phyloP scores from a whole-genome alignment of 53 echinoderm and acorn worm genomes.

The Astropecten irregularis region DNA sequence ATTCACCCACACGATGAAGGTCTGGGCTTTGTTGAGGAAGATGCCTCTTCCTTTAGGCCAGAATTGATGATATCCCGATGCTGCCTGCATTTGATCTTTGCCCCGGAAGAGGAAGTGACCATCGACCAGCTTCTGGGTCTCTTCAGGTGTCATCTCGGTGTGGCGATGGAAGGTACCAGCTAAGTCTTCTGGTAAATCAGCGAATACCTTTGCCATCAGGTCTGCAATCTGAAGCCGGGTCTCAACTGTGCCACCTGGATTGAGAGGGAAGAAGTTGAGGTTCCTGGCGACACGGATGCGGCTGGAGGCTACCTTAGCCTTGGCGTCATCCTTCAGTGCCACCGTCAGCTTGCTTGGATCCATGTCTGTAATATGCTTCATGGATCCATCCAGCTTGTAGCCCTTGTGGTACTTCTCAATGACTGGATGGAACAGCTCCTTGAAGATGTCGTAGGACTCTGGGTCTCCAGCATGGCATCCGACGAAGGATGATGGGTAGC shows the following conservation, averaged over 20 bases:
- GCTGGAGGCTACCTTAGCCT: constrained; percentile 38
- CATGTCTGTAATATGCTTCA: constrained; percentile 56
- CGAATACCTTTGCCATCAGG: constrained; percentile 46
- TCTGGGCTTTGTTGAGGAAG: constrained; percentile 44
- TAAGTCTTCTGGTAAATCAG: constrained; percentile 26
- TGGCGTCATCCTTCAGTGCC: not conserved
- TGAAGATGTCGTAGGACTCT: constrained; percentile 42
- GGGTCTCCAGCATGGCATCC: constrained; percentile 53
- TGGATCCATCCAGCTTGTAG: constrained; percentile 51
- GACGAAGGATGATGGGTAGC: constrained; percentile 51
- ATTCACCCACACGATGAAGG: constrained; percentile 42
- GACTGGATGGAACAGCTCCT: constrained; percentile 51
- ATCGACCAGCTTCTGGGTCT: constrained; percentile 40
- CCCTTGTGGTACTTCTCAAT: constrained; percentile 53
- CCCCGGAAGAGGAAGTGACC: constrained; percentile 56
- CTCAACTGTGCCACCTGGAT: constrained; percentile 41
- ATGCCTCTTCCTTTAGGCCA: constrained; percentile 48
- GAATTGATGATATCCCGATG: constrained; percentile 41
- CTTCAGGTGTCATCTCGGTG: constrained; percentile 28
- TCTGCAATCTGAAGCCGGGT: constrained; percentile 52
- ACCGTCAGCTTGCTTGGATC: constrained; percentile 37
- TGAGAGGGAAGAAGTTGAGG: constrained; percentile 57
- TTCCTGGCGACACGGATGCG: constrained; percentile 47
- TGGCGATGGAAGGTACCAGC: constrained; percentile 52
- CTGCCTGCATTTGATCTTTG: constrained; percentile 54